phyloP scores from a whole-genome alignment of 2,888 invertebrate species.

The Tetanocera ferruginea region DNA sequence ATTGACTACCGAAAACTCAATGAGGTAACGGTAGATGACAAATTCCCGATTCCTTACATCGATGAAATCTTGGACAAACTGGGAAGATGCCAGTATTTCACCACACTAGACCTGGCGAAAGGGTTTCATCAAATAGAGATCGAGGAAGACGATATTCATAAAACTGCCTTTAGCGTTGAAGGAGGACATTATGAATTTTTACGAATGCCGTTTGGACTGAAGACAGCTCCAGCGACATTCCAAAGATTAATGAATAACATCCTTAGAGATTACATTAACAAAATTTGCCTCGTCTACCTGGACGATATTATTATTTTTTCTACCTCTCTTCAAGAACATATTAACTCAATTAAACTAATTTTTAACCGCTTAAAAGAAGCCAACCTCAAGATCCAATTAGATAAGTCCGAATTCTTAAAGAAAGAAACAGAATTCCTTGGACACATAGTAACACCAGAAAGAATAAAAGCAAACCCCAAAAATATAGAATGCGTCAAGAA shows the following conservation, averaged over 20 bases:
- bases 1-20: conserved; percentile 38
- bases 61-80: conserved; percentile 30
- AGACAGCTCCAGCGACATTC: conserved; percentile 39
- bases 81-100: conserved; percentile 39
- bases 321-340: conserved; percentile 41
- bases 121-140: conserved; percentile 61
- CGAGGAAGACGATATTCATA: conserved; percentile 44
- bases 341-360: conserved; percentile 28
- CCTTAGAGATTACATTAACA: conserved; percentile 40
- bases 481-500: conserved; percentile 46
- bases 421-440: conserved; percentile 39
- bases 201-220: conserved; percentile 46
- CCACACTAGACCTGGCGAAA: conserved; percentile 52
- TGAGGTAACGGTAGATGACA: conserved; percentile 26
- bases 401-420: conserved; percentile 43
- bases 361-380: conserved; percentile 34
- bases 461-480: conserved; percentile 40
- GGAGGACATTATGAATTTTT: conserved; percentile 47
- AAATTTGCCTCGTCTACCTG: conserved; percentile 45
- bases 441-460: conserved; percentile 29
- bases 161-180: conserved; percentile 49
- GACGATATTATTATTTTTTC: conserved; percentile 48
- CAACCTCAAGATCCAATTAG: conserved; percentile 41
- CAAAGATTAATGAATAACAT: conserved; percentile 45
- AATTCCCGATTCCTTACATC: conserved; percentile 29